These are phyloP conservation scores for Ceratosolen solmsi DNA, from an alignment of 1,140 invertebrate species.

Conservation along the genomic window DNA sequence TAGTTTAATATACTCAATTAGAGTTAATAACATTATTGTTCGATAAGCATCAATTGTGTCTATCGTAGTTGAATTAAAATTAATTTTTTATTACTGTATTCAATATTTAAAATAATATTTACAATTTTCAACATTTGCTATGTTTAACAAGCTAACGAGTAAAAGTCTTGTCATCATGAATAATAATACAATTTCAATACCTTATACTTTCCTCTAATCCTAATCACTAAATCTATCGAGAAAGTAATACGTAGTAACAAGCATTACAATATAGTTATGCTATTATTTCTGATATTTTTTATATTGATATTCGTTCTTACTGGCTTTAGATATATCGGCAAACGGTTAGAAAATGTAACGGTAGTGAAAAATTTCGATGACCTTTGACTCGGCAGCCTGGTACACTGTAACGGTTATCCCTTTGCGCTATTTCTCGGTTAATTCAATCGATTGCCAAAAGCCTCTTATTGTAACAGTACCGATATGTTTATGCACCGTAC, in stretches of 20 bases:
- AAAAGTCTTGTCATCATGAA: too few species aligned
- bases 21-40: too few species aligned
- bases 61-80: too few species aligned
- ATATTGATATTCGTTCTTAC: background rate
- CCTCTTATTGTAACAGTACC: background rate
- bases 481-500: background rate
- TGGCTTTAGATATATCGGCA: background rate
- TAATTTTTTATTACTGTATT: too few species aligned
- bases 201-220: too few species aligned
- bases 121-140: too few species aligned
- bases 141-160: too few species aligned
- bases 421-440: background rate
- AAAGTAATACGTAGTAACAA: background rate
- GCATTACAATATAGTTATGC: background rate
- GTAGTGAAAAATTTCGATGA: background rate
- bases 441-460: conserved; percentile 7
- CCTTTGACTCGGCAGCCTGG: background rate
- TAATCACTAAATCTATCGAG: too few species aligned
- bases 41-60: too few species aligned
- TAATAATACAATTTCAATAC: too few species aligned
- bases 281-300: background rate
- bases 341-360: background rate
- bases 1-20: too few species aligned
- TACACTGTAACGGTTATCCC: background rate
- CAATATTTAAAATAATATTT: too few species aligned